These are phyloP conservation scores for Gastrophryne carolinensis DNA, from an alignment of 2,797 vertebrate genomes.

Conservation along the genomic window DNA sequence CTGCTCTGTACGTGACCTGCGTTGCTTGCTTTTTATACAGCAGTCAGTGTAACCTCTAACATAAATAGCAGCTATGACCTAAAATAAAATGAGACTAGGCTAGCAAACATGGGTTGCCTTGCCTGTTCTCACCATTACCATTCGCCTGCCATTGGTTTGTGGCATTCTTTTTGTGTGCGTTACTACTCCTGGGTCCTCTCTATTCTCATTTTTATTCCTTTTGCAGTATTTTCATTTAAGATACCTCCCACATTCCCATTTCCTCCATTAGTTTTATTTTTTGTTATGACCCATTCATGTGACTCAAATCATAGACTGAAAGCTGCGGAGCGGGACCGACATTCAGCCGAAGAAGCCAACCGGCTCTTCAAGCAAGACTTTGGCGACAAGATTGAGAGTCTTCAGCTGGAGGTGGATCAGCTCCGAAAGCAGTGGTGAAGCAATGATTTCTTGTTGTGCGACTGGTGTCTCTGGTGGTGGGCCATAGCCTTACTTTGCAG, in stretches of 20 bases:
- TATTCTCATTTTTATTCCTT: slow-evolving; percentile 34
- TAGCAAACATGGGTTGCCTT: no score
- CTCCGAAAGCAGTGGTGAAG: slow-evolving; percentile 86
- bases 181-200: slow-evolving; percentile 59
- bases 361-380: slow-evolving; percentile 97
- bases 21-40: no score
- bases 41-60: no score
- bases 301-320: slow-evolving; percentile 91
- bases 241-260: slow-evolving; percentile 66
- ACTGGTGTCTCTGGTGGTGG: slow-evolving; percentile 17
- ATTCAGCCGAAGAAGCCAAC: slow-evolving; percentile 85
- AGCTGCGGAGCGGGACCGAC: slow-evolving; percentile 82
- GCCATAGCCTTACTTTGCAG: slow-evolving; percentile 31
- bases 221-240: slow-evolving; percentile 1
- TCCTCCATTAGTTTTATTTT: slow-evolving; percentile 69
- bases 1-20: no score
- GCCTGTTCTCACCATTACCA: no score
- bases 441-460: slow-evolving; percentile 49
- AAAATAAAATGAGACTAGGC: no score
- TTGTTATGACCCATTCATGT: slow-evolving; percentile 88
- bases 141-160: no score
- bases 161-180: no score
- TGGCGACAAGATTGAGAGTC: slow-evolving; percentile 95
- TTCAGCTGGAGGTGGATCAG: slow-evolving; percentile 87
- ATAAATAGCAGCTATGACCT: no score